These are phyloP conservation scores for Deilephila porcellus DNA, from an alignment of 2,888 invertebrate species.

Conservation along the genomic window DNA sequence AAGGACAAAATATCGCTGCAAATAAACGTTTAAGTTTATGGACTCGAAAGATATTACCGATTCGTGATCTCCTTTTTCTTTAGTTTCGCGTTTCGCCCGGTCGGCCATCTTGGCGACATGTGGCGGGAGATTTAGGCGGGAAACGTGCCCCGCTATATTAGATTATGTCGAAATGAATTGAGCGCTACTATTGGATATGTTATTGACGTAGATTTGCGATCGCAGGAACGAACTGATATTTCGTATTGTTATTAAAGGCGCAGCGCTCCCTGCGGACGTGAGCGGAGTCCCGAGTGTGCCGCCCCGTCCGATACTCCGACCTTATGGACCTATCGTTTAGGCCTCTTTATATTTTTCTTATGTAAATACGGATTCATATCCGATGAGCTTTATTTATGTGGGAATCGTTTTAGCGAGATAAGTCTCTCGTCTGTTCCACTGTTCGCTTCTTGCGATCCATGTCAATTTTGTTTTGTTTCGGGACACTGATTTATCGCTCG, in stretches of 20 bases:
- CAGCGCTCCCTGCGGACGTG: slow-evolving; percentile 75
- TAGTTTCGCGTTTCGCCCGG: slow-evolving; percentile 78
- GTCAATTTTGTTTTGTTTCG: slow-evolving; percentile 70
- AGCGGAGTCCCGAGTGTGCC: slow-evolving; percentile 66
- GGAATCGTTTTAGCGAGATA: slow-evolving; percentile 84
- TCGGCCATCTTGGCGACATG: slow-evolving; percentile 85
- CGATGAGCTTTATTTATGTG: slow-evolving; percentile 85
- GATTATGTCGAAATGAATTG: slow-evolving; percentile 85
- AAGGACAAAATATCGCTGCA: slow-evolving; percentile 84
- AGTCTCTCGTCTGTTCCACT: slow-evolving; percentile 75
- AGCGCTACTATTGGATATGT: slow-evolving; percentile 84
- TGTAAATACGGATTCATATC: slow-evolving; percentile 84
- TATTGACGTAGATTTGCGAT: slow-evolving; percentile 85
- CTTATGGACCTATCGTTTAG: slow-evolving; percentile 82
- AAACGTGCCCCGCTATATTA: slow-evolving; percentile 83
- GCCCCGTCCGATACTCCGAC: slow-evolving; percentile 71
- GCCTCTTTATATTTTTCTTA: slow-evolving; percentile 85
- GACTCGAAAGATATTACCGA: slow-evolving; percentile 85
- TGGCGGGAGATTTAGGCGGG: slow-evolving; percentile 84
- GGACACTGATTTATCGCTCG: slow-evolving; percentile 71
- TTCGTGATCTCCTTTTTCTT: slow-evolving; percentile 85
- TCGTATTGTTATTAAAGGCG: slow-evolving; percentile 84
- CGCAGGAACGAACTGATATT: slow-evolving; percentile 85
- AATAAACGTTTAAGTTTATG: slow-evolving; percentile 85
- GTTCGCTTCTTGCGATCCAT: slow-evolving; percentile 77